Conservation (phyloP, 2,113 vertebrate genomes). For the Hippocampus zosterae region DNA sequence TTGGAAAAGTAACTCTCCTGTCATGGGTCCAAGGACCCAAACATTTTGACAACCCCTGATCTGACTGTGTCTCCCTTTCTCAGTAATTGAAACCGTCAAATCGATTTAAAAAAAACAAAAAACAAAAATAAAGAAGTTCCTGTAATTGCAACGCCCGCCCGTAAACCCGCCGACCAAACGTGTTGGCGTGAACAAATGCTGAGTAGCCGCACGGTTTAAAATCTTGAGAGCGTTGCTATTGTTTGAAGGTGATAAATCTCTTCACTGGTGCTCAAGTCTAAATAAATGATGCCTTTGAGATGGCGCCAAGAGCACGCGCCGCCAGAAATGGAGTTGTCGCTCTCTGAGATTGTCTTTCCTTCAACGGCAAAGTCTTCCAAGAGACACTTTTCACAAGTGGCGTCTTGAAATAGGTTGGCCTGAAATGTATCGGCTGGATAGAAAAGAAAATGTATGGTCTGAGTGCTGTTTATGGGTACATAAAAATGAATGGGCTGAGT, state of each 20-base stretch:
- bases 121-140: not conserved
- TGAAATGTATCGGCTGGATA: slow-evolving; percentile 23
- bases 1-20: too few relatives aligned
- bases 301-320: slow-evolving; percentile 21
- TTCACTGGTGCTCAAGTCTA: slow-evolving; percentile 13
- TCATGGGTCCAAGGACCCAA: not conserved
- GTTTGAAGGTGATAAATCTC: slow-evolving; percentile 29
- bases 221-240: slow-evolving; percentile 16
- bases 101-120: not conserved
- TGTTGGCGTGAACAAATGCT: slow-evolving; percentile 4
- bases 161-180: slow-evolving; percentile 1
- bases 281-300: slow-evolving; percentile 32
- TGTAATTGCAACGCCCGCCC: not conserved
- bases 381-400: slow-evolving; percentile 12
- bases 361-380: slow-evolving; percentile 34
- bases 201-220: not conserved
- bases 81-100: not conserved
- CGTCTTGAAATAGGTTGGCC: slow-evolving; percentile 22
- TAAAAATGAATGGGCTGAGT: slow-evolving; percentile 42
- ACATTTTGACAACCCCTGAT: not conserved
- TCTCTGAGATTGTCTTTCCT: slow-evolving; percentile 38
- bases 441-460: not conserved
- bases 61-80: not conserved
- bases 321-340: slow-evolving; percentile 28
- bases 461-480: slow-evolving; percentile 27